Evolutionary conservation across 2,113 vertebrate genomes (phyloP).

Genomic region (Smithornis capensis): DNA sequence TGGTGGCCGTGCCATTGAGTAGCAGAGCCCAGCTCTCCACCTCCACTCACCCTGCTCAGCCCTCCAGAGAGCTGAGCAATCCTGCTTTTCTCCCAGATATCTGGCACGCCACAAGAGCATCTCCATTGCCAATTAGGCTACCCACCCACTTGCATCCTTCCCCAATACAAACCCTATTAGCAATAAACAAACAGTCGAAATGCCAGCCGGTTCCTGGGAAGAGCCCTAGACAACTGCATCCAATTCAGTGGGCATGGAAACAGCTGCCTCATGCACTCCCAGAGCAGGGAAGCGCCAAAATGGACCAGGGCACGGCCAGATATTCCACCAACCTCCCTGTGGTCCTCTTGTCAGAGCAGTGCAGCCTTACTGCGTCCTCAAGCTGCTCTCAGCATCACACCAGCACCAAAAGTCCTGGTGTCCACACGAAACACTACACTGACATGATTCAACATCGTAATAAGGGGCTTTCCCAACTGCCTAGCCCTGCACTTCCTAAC

Average conservation of each 20-base stretch:
- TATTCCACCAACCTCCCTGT: background rate
- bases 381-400: background rate
- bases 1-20: accelerated
- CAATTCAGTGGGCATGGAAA: accelerated
- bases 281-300: accelerated
- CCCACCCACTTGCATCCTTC: slow-evolving; percentile 55
- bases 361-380: background rate
- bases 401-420: background rate
- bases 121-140: slow-evolving; percentile 62
- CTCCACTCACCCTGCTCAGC: background rate
- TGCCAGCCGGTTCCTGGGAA: slow-evolving; percentile 34
- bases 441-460: accelerated
- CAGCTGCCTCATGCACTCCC: background rate
- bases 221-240: background rate
- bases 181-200: slow-evolving; percentile 54
- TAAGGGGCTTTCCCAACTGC: background rate
- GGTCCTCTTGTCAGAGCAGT: background rate
- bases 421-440: accelerated
- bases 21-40: background rate
- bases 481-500: background rate
- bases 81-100: slow-evolving; percentile 28
- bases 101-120: slow-evolving; percentile 31
- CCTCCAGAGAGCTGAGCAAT: slow-evolving; percentile 18
- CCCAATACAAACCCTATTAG: slow-evolving; percentile 44
- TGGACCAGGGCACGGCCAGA: accelerated